A percentile compares a stretch with the other conserved stretches of the same genome.
phyloP scores from a whole-genome alignment of 2,888 invertebrate species.

The Aquatica leii region DNA sequence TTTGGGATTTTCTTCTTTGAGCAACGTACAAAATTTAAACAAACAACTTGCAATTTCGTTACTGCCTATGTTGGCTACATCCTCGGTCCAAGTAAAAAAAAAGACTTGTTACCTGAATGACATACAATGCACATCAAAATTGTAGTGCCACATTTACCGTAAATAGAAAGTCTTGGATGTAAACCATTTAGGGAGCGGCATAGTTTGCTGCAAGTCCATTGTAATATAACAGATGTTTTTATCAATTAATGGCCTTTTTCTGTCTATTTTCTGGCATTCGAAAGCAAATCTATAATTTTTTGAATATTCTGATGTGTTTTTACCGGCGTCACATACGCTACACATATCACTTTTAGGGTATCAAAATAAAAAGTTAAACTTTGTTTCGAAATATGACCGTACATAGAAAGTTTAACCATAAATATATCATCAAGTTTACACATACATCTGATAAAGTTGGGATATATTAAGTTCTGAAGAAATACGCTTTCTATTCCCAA shows the following conservation, averaged over 20 bases:
- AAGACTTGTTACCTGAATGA: not conserved
- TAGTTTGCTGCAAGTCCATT: not conserved
- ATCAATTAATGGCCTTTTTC: not conserved
- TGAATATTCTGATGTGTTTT: not conserved
- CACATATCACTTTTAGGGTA: constrained; percentile 6
- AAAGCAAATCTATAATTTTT: not conserved
- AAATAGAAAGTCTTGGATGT: not conserved
- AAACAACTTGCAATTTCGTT: not conserved
- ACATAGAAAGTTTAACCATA: not conserved
- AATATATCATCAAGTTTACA: not conserved
- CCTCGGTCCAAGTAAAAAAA: not conserved
- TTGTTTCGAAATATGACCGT: constrained; percentile 8
- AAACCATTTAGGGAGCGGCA: not conserved
- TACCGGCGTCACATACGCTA: not conserved
- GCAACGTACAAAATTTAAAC: not conserved
- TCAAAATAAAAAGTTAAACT: constrained; percentile 1
- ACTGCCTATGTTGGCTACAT: not conserved
- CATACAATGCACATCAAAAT: too few species aligned
- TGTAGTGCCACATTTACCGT: too few species aligned
- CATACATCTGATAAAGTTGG: not conserved
- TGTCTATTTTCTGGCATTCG: not conserved
- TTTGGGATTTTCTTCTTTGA: not conserved
- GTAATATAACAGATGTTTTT: not conserved
- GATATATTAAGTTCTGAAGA: constrained; percentile 7
- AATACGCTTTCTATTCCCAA: not conserved